A percentile compares a stretch with the other conserved stretches of the same genome.
Conservation (phyloP, 2,797 vertebrate genomes). For the Girardinus metallicus region DNA sequence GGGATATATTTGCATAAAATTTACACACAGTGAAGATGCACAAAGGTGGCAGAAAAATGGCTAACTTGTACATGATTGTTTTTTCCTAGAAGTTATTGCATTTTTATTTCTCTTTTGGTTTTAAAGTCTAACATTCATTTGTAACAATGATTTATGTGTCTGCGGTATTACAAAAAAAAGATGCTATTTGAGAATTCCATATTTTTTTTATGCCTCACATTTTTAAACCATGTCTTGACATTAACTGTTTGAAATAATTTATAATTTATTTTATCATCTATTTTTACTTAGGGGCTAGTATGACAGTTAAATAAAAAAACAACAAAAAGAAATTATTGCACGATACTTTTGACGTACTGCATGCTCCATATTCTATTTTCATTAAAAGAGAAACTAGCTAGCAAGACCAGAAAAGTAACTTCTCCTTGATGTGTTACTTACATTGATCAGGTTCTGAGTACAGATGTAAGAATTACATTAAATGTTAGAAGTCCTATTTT, state of each 20-base stretch:
- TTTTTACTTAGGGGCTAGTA: too few relatives aligned
- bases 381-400: background rate
- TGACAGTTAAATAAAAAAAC: background rate
- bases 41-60: conserved; percentile 9
- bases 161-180: background rate
- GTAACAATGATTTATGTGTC: conserved; percentile 2
- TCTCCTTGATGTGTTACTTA: background rate
- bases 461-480: background rate
- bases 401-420: background rate
- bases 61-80: background rate
- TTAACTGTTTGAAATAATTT: background rate
- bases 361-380: background rate
- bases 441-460: background rate
- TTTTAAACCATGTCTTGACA: background rate
- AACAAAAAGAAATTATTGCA: background rate
- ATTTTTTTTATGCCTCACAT: background rate
- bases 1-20: conserved; percentile 47
- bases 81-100: background rate
- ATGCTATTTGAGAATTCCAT: background rate
- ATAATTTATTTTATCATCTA: too few relatives aligned
- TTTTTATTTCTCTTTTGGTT: background rate
- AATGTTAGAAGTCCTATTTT: background rate
- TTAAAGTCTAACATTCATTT: background rate
- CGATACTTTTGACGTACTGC: background rate
- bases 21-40: conserved; percentile 11